Evolutionary conservation across 2,113 vertebrate genomes (phyloP).

Genomic region (Sus scrofa): DNA sequence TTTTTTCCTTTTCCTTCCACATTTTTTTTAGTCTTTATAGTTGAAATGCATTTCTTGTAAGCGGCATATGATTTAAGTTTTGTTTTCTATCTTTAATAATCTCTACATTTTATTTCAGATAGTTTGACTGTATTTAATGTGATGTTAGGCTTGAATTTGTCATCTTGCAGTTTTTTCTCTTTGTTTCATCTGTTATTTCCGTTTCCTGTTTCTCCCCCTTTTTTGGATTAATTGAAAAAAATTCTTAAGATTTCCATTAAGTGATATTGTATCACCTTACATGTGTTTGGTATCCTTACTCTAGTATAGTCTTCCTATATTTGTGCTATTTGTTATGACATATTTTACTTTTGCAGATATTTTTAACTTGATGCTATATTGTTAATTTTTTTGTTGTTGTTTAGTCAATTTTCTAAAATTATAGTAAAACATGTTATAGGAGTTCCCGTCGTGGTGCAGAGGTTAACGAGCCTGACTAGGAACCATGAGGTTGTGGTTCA

Average conservation of each 20-base stretch:
- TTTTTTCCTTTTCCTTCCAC: not conserved
- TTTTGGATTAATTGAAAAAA: not conserved
- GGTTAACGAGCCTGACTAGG: too few relatives aligned
- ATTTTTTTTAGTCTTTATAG: not conserved
- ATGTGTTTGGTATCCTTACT: not conserved
- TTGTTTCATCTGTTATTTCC: not conserved
- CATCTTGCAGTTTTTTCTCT: not conserved
- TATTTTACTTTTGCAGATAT: not conserved
- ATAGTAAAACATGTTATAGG: not conserved
- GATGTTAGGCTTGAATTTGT: not conserved
- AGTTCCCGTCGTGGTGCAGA: too few relatives aligned
- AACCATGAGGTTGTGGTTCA: too few relatives aligned
- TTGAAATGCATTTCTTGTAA: not conserved
- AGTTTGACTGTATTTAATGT: not conserved
- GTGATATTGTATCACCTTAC: not conserved
- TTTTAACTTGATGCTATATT: not conserved
- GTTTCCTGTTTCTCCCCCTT: not conserved
- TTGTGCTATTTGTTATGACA: not conserved
- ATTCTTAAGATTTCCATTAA: not conserved
- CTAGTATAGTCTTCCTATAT: not conserved
- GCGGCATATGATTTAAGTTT: not conserved
- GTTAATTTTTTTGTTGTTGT: not conserved
- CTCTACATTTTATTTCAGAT: not conserved
- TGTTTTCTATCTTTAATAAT: constrained; percentile 23
- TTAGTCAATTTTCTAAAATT: not conserved